phyloP scores from a whole-genome alignment of 2,797 vertebrate species.

The Oreochromis mossambicus region DNA sequence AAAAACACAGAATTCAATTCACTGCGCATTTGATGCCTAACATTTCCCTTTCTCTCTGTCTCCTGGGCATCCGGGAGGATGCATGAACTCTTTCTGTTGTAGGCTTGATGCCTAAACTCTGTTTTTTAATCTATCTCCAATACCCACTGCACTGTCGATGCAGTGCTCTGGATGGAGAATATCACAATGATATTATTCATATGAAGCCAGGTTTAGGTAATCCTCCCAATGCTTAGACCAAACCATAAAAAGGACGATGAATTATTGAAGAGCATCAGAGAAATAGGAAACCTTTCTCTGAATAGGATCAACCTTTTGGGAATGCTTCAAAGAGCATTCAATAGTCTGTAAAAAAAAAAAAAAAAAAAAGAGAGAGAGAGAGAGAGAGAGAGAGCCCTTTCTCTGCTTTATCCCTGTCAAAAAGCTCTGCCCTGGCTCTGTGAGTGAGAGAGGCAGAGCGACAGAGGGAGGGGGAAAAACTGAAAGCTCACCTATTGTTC shows the following conservation, averaged over 20 bases:
- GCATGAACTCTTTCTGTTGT: conserved; percentile 30
- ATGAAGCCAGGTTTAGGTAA: conserved; percentile 77
- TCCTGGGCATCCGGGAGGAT: conserved; percentile 16
- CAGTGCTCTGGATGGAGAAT: conserved; percentile 60
- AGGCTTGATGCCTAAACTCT: conserved; percentile 43
- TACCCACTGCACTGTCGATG: conserved; percentile 42
- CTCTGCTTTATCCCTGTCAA: conserved; percentile 66
- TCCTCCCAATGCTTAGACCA: conserved; percentile 71
- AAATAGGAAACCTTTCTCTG: conserved; percentile 76
- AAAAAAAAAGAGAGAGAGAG: conserved; percentile 8
- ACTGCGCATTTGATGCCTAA: conserved; percentile 26
- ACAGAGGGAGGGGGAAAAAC: conserved; percentile 30
- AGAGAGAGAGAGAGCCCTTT: neutral
- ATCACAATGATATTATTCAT: conserved; percentile 75
- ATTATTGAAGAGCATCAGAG: conserved; percentile 79
- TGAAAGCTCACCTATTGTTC: conserved; percentile 72
- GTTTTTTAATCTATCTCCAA: conserved; percentile 54
- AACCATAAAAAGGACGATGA: conserved; percentile 75
- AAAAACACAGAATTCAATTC: conserved; percentile 26
- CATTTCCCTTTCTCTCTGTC: conserved; percentile 33
- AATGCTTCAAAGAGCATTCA: conserved; percentile 78
- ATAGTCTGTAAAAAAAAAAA: conserved; percentile 59
- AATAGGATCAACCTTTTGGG: conserved; percentile 79
- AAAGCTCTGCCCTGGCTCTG: conserved; percentile 66
- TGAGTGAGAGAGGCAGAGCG: conserved; percentile 38